Conservation (phyloP, 1,140 invertebrate species). For the Drosophila subobscura region DNA sequence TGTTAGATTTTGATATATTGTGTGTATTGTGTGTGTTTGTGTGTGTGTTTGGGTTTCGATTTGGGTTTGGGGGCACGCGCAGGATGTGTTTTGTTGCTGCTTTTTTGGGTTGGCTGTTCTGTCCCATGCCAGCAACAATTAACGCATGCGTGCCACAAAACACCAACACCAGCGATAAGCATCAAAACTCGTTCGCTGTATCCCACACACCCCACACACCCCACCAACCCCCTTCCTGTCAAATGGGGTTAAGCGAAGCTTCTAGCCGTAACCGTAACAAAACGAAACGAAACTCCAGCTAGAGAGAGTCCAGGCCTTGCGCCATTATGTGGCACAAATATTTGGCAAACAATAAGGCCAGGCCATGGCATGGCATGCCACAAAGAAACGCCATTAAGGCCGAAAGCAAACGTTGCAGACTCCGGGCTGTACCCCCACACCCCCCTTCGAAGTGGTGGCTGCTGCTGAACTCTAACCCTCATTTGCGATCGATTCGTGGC, state of each 20-base stretch:
- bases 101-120: slow-evolving; percentile 17
- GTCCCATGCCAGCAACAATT: slow-evolving; percentile 68
- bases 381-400: slow-evolving; percentile 67
- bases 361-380: not conserved
- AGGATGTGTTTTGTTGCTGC: slow-evolving; percentile 54
- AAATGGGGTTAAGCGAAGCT: slow-evolving; percentile 46
- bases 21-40: slow-evolving; percentile 30
- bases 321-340: slow-evolving; percentile 80
- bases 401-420: slow-evolving; percentile 6
- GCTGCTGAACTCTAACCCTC: slow-evolving; percentile 75
- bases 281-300: slow-evolving; percentile 2
- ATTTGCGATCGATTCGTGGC: slow-evolving; percentile 82
- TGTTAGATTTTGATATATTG: slow-evolving; percentile 79
- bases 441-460: slow-evolving; percentile 10
- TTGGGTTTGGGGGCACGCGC: slow-evolving; percentile 71
- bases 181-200: slow-evolving; percentile 32
- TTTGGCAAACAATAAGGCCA: slow-evolving; percentile 76
- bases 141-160: slow-evolving; percentile 72
- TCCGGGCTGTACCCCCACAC: slow-evolving; percentile 1
- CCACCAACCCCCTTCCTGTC: slow-evolving; percentile 20
- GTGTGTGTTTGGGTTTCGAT: too few species aligned
- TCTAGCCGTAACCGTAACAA: not conserved
- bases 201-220: not conserved
- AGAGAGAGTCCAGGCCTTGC: slow-evolving; percentile 39
- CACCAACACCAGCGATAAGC: slow-evolving; percentile 42